These are phyloP conservation scores for Fragum whitleyi DNA, from an alignment of 2,888 invertebrate species.

Conservation along the genomic window DNA sequence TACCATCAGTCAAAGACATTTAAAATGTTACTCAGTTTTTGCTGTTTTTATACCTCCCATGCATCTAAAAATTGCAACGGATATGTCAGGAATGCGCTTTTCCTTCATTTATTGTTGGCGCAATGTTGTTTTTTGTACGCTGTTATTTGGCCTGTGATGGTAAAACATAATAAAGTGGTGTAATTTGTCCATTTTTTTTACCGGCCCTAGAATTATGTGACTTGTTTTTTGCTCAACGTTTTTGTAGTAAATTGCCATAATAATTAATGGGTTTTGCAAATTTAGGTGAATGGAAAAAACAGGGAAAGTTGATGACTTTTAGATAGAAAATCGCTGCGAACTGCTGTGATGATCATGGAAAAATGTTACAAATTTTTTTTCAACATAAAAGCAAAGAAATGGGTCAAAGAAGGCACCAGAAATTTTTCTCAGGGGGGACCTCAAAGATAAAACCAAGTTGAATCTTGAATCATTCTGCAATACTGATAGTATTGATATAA, in stretches of 20 bases:
- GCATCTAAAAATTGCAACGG: background rate
- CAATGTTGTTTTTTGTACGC: background rate
- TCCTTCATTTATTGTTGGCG: background rate
- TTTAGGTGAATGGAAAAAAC: slow-evolving; percentile 20
- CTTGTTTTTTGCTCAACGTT: slow-evolving; percentile 8
- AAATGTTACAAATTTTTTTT: background rate
- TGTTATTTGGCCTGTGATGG: slow-evolving; percentile 3
- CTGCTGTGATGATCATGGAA: background rate
- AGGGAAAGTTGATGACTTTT: slow-evolving; percentile 14
- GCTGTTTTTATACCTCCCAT: slow-evolving; percentile 4
- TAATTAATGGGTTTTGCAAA: slow-evolving; percentile 23
- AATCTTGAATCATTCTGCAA: too few species aligned
- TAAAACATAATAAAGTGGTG: slow-evolving; percentile 14
- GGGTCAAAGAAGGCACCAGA: too few species aligned
- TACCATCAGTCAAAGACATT: background rate
- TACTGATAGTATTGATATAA: too few species aligned
- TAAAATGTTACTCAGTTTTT: background rate
- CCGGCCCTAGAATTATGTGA: slow-evolving; percentile 16
- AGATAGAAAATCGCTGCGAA: background rate
- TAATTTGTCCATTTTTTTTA: slow-evolving; percentile 25
- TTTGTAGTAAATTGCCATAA: slow-evolving; percentile 19
- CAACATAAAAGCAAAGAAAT: too few species aligned
- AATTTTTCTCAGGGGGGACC: too few species aligned
- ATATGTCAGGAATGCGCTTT: background rate
- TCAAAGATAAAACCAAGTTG: too few species aligned